Base-by-base conservation (phyloP, 2,797 vertebrate genomes). In the Psittacula derbiana region DNA sequence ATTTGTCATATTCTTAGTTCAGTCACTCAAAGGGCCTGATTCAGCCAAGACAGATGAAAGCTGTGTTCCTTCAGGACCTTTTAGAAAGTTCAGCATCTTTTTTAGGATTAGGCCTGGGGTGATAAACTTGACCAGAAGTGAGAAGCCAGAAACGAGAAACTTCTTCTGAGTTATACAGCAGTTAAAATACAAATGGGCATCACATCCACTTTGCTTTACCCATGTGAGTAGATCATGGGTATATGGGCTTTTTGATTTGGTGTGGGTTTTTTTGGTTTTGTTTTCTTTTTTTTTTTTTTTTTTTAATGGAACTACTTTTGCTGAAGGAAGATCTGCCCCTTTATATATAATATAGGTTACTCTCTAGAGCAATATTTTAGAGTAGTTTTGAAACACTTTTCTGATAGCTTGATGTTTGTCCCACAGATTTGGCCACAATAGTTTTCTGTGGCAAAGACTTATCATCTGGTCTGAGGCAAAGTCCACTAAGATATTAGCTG, bases 391-490 rank as follows among this genome's bases (percentile, higher is more conserved):
- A 95, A 95, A 80, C 23, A 41, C 49, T 75, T 92, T 86, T 78
- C 62, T 94, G 91, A 69, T 84, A 95, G 82, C 80, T 92, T 93
- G 79, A 58, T 95, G 67, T 94, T 96, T 96, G 92, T 92, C 85
- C 76, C 61, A 80, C 81, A 27, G 23, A 93, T 96, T 94, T 98
- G 84, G 91, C 88, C 86, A 65, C 83, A 96, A 94, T 95, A 97
- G 93, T 74, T 97, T 97, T 97, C 86, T 94, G 73, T 96, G 95
- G 95, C 86, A 96, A 96, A 96, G 95, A 96, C 97, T 97, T 96
- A 97, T 97, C 93, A 97, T 98, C 89, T 95, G 94, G 88, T 97
- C 92, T 24, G 41, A 96, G 98, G 93, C 94, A 97, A 98, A 98
- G 92, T 97, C 94, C 97, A 95, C 91, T 93, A 89, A 98, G 90